Evolutionary conservation across 2,797 vertebrate species (phyloP).

Genomic region (Miichthys miiuy): DNA sequence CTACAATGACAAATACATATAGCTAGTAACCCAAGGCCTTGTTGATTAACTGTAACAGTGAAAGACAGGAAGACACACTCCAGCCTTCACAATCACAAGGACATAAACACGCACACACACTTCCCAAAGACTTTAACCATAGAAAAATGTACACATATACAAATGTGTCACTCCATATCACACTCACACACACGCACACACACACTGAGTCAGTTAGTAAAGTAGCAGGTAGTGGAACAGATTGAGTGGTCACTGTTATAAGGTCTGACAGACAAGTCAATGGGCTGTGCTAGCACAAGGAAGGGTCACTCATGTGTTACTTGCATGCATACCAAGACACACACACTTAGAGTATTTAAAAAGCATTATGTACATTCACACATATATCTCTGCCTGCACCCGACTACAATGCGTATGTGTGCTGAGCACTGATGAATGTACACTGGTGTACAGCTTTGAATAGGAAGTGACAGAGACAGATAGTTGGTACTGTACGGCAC

Average conservation of each 20-base stretch:
- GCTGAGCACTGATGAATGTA: conserved; percentile 47
- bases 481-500: neutral
- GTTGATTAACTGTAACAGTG: conserved; percentile 19
- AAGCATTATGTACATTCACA: conserved; percentile 11
- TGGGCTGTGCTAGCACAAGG: conserved; percentile 45
- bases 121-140: neutral
- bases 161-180: conserved; percentile 34
- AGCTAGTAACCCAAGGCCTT: conserved; percentile 35
- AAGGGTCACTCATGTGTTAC: conserved; percentile 33
- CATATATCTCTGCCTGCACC: conserved; percentile 10
- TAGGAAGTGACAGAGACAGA: conserved; percentile 52
- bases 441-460: conserved; percentile 36
- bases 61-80: neutral
- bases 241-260: conserved; percentile 62
- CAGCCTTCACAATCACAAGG: conserved; percentile 8
- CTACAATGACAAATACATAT: conserved; percentile 34
- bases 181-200: neutral
- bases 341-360: neutral
- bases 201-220: conserved; percentile 43
- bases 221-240: conserved; percentile 61
- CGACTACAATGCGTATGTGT: neutral
- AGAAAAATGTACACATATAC: conserved; percentile 16
- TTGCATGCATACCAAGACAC: neutral
- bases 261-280: conserved; percentile 67
- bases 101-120: neutral